Base-by-base conservation (phyloP, 2,888 invertebrate genomes). In the Sarcophaga variegata region DNA sequence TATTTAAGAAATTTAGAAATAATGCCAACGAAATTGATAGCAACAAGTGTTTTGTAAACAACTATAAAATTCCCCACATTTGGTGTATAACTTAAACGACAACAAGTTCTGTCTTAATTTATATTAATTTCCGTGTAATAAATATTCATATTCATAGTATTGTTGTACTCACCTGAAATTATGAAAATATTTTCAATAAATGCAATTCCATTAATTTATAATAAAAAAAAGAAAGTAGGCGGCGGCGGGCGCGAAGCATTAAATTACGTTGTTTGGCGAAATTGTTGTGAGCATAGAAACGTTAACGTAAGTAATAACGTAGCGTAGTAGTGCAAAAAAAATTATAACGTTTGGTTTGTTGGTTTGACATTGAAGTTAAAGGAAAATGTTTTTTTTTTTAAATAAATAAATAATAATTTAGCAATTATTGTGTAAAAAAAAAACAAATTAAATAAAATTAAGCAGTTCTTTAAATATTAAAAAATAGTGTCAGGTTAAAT, bases 371-470 rank as follows among this genome's bases (percentile, higher is more conserved):
- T 45, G 69, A 66, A 80, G 37, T 78, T 83, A 78, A 72, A 62
- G 22, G 22, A 60, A 47, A 14, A 67, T 54, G 12, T 14, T 54
- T 54, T 49, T 49, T 49, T 11, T 14, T 49, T 49, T 49, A 12
- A 11, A 11, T 49, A 14, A 14, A 54, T 54, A 54, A 54, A 54
- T 54, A 86, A 80, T 75, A 86, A 84, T 81, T 87, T 87, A 87
- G 87, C 87, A 87, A 87, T 87, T 87, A 83, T 85, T 87, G 86
- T 81, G 54, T 54, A 69, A 62, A 54, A 59, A 37, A 37, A 37
- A 8, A 37, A 37, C 6, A 37, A 37, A 37, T 37, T 37, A 8
- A 37, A 37, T 8, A 37, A 37, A 64, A 71, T 82, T 70, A 87
- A 85, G 85, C 87, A 80, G 14, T 78, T 66, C 22, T 81, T 69